phyloP scores from a whole-genome alignment of 2,113 vertebrate species.

The Panurus biarmicus region DNA sequence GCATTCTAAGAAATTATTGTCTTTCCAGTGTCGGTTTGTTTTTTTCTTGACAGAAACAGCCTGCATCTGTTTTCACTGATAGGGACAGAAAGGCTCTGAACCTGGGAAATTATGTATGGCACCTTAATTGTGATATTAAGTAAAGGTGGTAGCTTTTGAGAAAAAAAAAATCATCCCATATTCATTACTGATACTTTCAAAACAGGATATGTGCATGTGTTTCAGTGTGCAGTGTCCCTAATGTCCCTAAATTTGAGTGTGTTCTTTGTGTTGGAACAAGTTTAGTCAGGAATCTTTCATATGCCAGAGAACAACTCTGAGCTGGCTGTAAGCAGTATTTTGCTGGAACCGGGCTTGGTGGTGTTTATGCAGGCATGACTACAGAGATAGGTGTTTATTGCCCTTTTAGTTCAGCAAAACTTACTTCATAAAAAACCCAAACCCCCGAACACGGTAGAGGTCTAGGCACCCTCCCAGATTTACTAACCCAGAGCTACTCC shows the following conservation, averaged over 20 bases:
- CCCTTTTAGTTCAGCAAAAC: background rate
- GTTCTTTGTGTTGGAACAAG: background rate
- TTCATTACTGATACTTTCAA: background rate
- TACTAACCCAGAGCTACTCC: background rate
- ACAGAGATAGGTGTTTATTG: background rate
- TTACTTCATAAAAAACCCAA: background rate
- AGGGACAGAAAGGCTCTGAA: background rate
- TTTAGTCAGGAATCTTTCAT: background rate
- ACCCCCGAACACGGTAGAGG: background rate
- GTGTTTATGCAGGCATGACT: background rate
- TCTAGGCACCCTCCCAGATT: background rate
- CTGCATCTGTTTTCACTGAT: background rate
- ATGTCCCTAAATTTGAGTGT: background rate
- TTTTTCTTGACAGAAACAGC: background rate
- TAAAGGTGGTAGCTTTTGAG: background rate
- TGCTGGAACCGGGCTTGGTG: background rate
- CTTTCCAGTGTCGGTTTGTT: background rate
- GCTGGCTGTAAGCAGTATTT: background rate
- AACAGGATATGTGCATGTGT: background rate
- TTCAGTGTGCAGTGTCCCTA: background rate
- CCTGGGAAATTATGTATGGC: background rate
- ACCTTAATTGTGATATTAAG: background rate
- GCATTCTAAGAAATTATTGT: constrained; percentile 5
- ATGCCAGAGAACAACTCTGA: background rate
- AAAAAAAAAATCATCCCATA: background rate